Evolutionary conservation across 2,113 vertebrate species (phyloP).

Genomic region (Sciurus niger): DNA sequence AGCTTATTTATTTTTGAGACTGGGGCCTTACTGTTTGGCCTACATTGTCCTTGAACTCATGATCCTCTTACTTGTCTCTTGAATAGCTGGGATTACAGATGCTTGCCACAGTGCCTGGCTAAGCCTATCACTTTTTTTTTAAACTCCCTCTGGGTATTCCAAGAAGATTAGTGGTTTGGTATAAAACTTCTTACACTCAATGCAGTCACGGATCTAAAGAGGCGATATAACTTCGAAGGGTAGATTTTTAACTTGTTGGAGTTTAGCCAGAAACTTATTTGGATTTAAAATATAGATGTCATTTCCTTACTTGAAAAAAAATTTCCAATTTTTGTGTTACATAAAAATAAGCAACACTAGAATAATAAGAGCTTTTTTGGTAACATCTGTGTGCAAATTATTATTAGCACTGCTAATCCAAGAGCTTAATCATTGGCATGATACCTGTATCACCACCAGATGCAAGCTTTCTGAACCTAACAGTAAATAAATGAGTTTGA

Average conservation of each 20-base stretch:
- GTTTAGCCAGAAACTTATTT: conserved; percentile 73
- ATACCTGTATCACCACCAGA: conserved; percentile 82
- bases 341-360: conserved; percentile 80
- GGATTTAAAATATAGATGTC: conserved; percentile 73
- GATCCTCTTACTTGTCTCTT: background rate
- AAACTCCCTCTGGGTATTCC: background rate
- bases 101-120: background rate
- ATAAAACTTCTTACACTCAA: background rate
- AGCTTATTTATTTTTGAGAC: no score
- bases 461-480: conserved; percentile 79
- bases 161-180: conserved; percentile 38
- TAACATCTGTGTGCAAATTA: conserved; percentile 85
- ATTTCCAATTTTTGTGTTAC: conserved; percentile 61
- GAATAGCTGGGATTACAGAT: background rate
- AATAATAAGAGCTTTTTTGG: conserved; percentile 76
- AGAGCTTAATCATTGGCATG: conserved; percentile 76
- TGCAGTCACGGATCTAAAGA: conserved; percentile 55
- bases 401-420: conserved; percentile 84
- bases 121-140: background rate
- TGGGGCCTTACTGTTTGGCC: background rate
- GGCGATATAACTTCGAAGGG: background rate
- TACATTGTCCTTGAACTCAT: background rate
- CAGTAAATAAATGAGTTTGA: conserved; percentile 80
- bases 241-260: conserved; percentile 69
- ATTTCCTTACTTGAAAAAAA: conserved; percentile 72